phyloP scores from a whole-genome alignment of 2,797 vertebrate species.

The Sylvilagus floridanus region DNA sequence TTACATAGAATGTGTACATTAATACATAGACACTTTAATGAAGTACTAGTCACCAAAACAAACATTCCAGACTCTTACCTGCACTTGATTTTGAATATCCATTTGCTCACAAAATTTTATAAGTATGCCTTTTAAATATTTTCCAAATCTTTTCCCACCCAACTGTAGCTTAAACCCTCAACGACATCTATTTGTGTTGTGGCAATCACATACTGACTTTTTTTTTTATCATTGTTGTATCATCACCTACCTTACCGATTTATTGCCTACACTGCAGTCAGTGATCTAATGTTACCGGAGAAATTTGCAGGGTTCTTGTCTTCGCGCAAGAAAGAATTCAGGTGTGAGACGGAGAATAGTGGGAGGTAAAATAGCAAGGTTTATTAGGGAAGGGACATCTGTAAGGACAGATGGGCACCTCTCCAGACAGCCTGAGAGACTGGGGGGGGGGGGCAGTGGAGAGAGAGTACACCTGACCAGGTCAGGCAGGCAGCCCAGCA shows the following conservation, averaged over 20 bases:
- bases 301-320: too few species aligned
- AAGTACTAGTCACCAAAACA: slow-evolving; percentile 8
- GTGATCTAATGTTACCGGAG: too few species aligned
- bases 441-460: too few species aligned
- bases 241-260: neutral
- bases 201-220: neutral
- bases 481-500: too few species aligned
- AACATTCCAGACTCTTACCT: neutral
- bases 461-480: too few species aligned
- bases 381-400: too few species aligned
- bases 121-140: neutral
- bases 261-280: neutral
- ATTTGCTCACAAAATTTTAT: neutral
- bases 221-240: neutral
- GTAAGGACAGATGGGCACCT: too few species aligned
- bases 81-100: neutral
- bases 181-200: neutral
- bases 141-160: neutral
- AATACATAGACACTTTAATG: neutral
- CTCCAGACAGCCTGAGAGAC: too few species aligned
- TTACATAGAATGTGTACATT: neutral
- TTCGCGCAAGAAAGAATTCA: too few species aligned
- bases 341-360: too few species aligned
- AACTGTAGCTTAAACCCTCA: neutral
- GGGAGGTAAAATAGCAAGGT: too few species aligned